A percentile compares a stretch with the other conserved stretches of the same genome.
These are phyloP conservation scores for Phytoseiulus persimilis DNA, from an alignment of 2,888 invertebrate species.

Conservation along the genomic window DNA sequence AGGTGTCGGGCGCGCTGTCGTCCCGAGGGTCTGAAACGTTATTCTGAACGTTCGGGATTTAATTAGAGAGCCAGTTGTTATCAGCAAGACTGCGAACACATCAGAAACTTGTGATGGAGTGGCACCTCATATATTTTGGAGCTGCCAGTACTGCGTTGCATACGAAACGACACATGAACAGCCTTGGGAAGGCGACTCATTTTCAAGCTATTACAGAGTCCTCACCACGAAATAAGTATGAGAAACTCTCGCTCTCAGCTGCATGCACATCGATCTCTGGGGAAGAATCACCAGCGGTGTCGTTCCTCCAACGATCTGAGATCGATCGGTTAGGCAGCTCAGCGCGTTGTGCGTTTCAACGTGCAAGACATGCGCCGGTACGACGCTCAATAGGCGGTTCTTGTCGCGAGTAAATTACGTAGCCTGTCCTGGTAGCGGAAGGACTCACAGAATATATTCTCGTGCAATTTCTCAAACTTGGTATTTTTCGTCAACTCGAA, in stretches of 20 bases:
- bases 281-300: no score
- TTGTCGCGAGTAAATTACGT: no score
- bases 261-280: no score
- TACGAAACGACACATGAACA: background rate
- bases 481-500: no score
- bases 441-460: no score
- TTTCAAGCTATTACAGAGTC: background rate
- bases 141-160: background rate
- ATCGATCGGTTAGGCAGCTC: no score
- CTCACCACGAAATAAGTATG: background rate
- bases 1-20: background rate
- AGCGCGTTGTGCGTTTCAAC: no score
- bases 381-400: no score
- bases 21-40: background rate
- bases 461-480: no score
- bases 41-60: background rate
- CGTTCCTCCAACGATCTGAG: no score
- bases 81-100: background rate
- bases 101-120: slow-evolving; percentile 5
- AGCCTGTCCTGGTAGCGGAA: no score
- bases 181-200: background rate
- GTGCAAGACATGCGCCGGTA: no score
- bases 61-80: background rate
- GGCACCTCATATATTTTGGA: background rate
- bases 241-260: background rate